These are phyloP conservation scores for Pan paniscus DNA, from an alignment of 2,113 vertebrate species.

Conservation along the genomic window DNA sequence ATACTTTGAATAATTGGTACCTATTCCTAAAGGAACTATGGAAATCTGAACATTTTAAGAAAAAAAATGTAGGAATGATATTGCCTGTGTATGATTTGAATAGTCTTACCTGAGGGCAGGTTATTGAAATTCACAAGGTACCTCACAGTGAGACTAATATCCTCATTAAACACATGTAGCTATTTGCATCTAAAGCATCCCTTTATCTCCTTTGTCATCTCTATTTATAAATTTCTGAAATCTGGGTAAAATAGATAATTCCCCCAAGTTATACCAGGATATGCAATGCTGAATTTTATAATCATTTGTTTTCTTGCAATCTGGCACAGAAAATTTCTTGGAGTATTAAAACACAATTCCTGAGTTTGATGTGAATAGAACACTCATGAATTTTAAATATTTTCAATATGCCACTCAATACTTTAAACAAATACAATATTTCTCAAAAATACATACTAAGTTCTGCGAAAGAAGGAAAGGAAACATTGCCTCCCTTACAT, in stretches of 20 bases:
- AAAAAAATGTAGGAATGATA: background rate
- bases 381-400: slow-evolving; percentile 66
- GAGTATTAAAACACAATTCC: slow-evolving; percentile 48
- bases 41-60: background rate
- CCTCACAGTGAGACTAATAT: background rate
- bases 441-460: background rate
- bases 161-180: slow-evolving; percentile 9
- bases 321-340: background rate
- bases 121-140: background rate
- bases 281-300: slow-evolving; percentile 22
- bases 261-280: slow-evolving; percentile 11
- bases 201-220: slow-evolving; percentile 36
- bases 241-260: slow-evolving; percentile 29
- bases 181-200: slow-evolving; percentile 18
- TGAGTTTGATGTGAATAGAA: slow-evolving; percentile 31
- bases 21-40: background rate
- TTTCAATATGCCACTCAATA: slow-evolving; percentile 7
- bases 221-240: slow-evolving; percentile 37
- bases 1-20: background rate
- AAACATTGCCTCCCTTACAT: background rate
- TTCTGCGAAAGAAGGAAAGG: background rate
- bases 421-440: slow-evolving; percentile 4
- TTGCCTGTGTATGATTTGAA: background rate
- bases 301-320: background rate
- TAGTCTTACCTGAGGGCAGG: background rate